These are phyloP conservation scores for Pteria penguin DNA, from an alignment of 2,888 invertebrate genomes.

Conservation along the genomic window DNA sequence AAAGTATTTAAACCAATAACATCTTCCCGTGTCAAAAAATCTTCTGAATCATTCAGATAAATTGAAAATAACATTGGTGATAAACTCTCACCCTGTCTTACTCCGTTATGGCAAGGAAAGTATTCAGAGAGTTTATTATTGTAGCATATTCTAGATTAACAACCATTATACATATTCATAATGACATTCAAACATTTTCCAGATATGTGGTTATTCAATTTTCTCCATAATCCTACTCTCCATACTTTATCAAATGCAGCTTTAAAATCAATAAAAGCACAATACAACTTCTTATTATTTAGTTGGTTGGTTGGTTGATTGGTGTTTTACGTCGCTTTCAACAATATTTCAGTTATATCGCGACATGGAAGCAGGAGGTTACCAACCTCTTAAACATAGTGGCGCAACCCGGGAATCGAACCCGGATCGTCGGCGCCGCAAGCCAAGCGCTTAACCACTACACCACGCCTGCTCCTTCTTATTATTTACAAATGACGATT, in stretches of 20 bases:
- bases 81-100: background rate
- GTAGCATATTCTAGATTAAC: background rate
- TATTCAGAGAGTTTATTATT: background rate
- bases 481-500: background rate
- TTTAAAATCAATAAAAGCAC: background rate
- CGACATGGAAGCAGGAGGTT: too few species aligned
- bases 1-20: too few species aligned
- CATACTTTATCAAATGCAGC: background rate
- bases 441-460: too few species aligned
- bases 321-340: too few species aligned
- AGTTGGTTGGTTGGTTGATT: too few species aligned
- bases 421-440: too few species aligned
- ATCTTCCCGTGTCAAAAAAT: too few species aligned
- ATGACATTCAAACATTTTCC: background rate
- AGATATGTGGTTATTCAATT: background rate
- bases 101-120: background rate
- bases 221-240: background rate
- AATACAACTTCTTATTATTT: background rate
- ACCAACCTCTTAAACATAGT: too few species aligned
- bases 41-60: background rate
- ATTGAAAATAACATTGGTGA: background rate
- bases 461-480: too few species aligned
- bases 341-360: too few species aligned
- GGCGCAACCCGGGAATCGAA: too few species aligned
- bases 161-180: background rate